Conservation (phyloP, 2,113 vertebrate species). For the Protobothrops mucrosquamatus region DNA sequence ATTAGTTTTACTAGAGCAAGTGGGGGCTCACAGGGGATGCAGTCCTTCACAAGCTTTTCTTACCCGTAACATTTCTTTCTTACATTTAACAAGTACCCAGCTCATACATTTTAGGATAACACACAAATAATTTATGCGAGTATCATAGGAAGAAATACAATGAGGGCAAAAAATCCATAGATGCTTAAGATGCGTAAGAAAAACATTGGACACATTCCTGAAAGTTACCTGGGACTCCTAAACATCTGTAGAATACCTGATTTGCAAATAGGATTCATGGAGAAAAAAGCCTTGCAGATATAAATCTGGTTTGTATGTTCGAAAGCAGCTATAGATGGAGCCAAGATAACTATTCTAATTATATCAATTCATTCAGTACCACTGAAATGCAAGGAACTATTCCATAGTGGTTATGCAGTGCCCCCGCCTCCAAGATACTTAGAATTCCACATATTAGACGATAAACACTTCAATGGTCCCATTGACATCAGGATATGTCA, state of each 20-base stretch:
- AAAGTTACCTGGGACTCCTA: background rate
- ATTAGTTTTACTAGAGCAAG: background rate
- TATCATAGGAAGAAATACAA: background rate
- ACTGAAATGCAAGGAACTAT: conserved; percentile 54
- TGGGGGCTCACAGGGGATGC: background rate
- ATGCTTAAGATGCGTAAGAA: background rate
- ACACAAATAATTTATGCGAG: conserved; percentile 12
- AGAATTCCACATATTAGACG: conserved; percentile 73
- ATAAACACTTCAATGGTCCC: conserved; percentile 68
- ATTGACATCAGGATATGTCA: conserved; percentile 76
- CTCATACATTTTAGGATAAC: conserved; percentile 29
- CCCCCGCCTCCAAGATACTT: conserved; percentile 58
- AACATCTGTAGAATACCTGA: background rate
- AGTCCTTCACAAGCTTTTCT: background rate
- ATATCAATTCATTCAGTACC: conserved; percentile 15
- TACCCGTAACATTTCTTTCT: background rate
- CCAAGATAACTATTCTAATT: conserved; percentile 59
- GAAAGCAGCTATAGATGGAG: conserved; percentile 35
- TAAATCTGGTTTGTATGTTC: conserved; percentile 52
- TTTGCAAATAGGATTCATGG: background rate
- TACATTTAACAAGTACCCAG: background rate
- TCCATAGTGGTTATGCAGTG: conserved; percentile 45
- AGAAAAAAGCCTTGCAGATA: conserved; percentile 16
- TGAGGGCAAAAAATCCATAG: background rate
- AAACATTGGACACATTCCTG: background rate